Conservation (phyloP, 2,797 vertebrate species). For the Pagetopsis macropterus region DNA sequence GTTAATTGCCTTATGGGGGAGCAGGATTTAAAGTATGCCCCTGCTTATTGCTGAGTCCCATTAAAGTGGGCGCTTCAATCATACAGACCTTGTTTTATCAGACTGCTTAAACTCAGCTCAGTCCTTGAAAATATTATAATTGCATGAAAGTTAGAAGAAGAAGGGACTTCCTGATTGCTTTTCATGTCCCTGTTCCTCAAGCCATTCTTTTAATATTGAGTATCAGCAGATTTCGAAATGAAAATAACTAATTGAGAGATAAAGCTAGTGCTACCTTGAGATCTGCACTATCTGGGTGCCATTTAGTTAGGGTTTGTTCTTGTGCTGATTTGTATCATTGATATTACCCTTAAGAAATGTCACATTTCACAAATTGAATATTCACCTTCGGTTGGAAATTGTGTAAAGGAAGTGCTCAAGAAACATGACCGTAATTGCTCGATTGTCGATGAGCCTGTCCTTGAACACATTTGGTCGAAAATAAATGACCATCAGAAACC, state of each 20-base stretch:
- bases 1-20: slow-evolving; percentile 48
- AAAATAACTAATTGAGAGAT: neutral
- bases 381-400: neutral
- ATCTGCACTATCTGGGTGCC: no score
- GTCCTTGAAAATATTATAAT: slow-evolving; percentile 42
- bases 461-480: neutral
- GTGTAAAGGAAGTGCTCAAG: neutral
- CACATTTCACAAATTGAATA: neutral
- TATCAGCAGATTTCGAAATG: neutral
- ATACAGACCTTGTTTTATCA: slow-evolving; percentile 28
- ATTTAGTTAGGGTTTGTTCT: neutral
- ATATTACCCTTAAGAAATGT: neutral
- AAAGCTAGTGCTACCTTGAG: no score
- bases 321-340: neutral
- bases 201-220: neutral
- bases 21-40: slow-evolving; percentile 43
- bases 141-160: slow-evolving; percentile 4
- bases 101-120: slow-evolving; percentile 23
- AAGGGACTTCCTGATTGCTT: slow-evolving; percentile 16
- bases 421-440: neutral
- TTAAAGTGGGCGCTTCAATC: slow-evolving; percentile 48
- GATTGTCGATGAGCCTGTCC: neutral
- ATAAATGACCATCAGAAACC: neutral
- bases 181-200: slow-evolving; percentile 7
- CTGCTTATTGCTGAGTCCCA: slow-evolving; percentile 27